Conservation (phyloP, 2,888 invertebrate species). For the Rhamphomyia laevipes region DNA sequence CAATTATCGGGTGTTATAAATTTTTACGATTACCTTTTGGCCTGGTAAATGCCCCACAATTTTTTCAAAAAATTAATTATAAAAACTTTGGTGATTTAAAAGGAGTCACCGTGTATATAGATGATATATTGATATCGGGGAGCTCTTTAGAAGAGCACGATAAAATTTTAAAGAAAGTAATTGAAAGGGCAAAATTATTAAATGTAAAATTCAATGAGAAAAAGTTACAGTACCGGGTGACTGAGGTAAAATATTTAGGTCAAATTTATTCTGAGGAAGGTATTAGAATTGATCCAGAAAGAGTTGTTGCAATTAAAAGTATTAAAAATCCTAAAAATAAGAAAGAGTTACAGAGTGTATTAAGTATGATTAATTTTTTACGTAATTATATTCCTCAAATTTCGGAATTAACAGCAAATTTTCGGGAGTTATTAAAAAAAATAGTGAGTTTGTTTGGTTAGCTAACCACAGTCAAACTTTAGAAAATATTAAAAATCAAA, state of each 20-base stretch:
- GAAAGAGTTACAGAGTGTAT: constrained; percentile 7
- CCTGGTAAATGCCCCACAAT: constrained; percentile 4
- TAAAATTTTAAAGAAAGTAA: constrained; percentile 3
- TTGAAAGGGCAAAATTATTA: constrained; percentile 2
- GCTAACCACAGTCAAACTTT: background rate
- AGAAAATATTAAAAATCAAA: background rate
- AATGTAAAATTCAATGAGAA: constrained; percentile 3
- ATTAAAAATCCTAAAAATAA: constrained; percentile 3
- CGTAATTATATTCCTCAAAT: constrained; percentile 5
- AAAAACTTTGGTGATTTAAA: constrained; percentile 16
- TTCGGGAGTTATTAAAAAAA: constrained; percentile 6
- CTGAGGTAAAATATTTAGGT: constrained; percentile 21
- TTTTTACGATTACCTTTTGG: constrained; percentile 10
- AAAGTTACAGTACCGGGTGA: constrained; percentile 20
- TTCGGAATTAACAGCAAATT: constrained; percentile 1
- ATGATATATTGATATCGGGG: constrained; percentile 6
- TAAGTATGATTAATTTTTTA: constrained; percentile 9
- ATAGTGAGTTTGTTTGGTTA: constrained; percentile 2
- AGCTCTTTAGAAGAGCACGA: constrained; percentile 5
- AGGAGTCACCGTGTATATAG: constrained; percentile 7
- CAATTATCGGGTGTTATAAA: constrained; percentile 7
- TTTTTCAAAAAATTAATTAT: constrained; percentile 15
- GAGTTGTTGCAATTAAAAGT: background rate
- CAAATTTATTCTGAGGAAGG: constrained; percentile 10
- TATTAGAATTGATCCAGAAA: constrained; percentile 5